Conservation (phyloP, 2,113 vertebrate species). For the Hemichromis elongatus region DNA sequence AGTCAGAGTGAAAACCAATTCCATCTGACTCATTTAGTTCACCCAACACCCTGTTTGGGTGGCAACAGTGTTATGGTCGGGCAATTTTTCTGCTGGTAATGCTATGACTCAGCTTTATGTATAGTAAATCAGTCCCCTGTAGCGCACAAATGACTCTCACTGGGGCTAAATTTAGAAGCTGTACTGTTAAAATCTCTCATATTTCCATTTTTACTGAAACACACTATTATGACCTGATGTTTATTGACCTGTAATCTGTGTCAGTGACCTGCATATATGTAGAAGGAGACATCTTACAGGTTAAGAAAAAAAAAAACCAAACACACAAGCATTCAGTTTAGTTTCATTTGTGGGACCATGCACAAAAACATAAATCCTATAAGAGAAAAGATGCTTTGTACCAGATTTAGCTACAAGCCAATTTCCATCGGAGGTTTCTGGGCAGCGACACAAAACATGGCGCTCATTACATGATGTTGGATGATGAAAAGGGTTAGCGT, state of each 20-base stretch:
- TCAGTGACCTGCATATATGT: not conserved
- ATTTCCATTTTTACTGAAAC: not conserved
- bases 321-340: not conserved
- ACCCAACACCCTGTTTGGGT: conserved; percentile 30
- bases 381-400: not conserved
- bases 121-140: conserved; percentile 14
- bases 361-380: not conserved
- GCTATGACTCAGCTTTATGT: conserved; percentile 53
- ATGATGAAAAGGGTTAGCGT: not conserved
- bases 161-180: not conserved
- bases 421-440: not conserved
- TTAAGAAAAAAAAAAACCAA: not conserved
- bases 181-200: not conserved
- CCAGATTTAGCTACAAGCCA: not conserved
- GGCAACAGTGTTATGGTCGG: conserved; percentile 1
- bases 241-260: not conserved
- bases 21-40: conserved; percentile 36
- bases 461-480: not conserved
- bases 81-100: conserved; percentile 38
- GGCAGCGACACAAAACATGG: not conserved
- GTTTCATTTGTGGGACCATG: not conserved
- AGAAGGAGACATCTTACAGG: not conserved
- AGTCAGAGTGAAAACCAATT: conserved; percentile 18
- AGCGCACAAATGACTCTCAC: not conserved
- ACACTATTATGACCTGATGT: not conserved